Evolutionary conservation across 1,140 invertebrate species (phyloP).

Genomic region (Lepidurus apus): DNA sequence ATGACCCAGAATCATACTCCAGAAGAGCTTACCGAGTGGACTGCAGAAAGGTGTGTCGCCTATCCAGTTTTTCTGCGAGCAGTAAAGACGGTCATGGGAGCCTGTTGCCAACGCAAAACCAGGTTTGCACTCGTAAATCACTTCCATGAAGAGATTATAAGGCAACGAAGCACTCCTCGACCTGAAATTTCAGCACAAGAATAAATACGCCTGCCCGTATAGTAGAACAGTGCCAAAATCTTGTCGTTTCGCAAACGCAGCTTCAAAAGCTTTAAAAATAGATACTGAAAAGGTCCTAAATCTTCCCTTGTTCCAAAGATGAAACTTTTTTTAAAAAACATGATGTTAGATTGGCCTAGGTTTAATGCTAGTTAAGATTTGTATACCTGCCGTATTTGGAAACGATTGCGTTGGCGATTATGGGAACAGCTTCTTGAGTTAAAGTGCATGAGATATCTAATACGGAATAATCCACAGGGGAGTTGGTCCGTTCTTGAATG

Average conservation of each 20-base stretch:
- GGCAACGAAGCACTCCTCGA: constrained; percentile 28
- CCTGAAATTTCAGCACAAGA: constrained; percentile 23
- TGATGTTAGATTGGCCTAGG: no score
- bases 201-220: not conserved
- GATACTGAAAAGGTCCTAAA: not conserved
- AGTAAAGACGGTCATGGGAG: constrained; percentile 32
- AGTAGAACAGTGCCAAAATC: not conserved
- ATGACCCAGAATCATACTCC: no score
- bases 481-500: constrained; percentile 12
- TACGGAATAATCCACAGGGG: constrained; percentile 10
- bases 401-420: constrained; percentile 31
- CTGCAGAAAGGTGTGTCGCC: constrained; percentile 28
- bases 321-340: no score
- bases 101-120: constrained; percentile 28
- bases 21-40: constrained; percentile 7
- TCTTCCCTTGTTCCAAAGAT: not conserved
- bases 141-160: constrained; percentile 33
- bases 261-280: not conserved
- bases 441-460: constrained; percentile 30
- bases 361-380: not conserved
- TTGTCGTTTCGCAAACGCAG: not conserved
- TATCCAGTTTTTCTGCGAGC: constrained; percentile 32
- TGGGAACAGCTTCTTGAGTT: constrained; percentile 21
- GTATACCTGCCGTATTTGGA: constrained; percentile 34
- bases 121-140: constrained; percentile 33